Evolutionary conservation across 2,888 invertebrate genomes (phyloP).

Genomic region (Cataglyphis altisquamis): DNA sequence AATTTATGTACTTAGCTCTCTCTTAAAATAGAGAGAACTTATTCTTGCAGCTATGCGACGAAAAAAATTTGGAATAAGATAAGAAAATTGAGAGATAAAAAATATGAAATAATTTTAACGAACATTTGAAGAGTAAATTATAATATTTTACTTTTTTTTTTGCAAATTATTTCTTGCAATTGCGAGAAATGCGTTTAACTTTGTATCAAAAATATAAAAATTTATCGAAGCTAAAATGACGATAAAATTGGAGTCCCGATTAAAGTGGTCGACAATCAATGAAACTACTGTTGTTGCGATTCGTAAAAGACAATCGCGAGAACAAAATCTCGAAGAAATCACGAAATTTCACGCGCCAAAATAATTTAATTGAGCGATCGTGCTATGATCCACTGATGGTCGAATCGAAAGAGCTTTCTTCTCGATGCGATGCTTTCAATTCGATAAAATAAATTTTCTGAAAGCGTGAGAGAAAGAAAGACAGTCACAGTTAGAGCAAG

Average conservation of each 20-base stretch:
- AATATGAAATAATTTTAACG: background rate
- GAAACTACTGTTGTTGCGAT: background rate
- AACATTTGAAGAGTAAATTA: background rate
- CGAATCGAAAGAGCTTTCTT: background rate
- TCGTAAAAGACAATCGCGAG: background rate
- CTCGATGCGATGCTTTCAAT: slow-evolving; percentile 61
- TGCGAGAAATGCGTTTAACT: background rate
- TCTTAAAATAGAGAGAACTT: background rate
- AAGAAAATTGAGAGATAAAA: background rate
- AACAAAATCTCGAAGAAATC: background rate
- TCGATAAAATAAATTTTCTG: slow-evolving; percentile 77
- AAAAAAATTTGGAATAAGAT: background rate
- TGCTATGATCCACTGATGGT: background rate
- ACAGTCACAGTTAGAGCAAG: slow-evolving; percentile 19
- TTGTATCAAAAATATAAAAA: background rate
- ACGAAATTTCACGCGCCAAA: background rate
- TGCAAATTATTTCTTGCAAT: background rate
- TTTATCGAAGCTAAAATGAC: background rate
- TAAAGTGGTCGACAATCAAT: background rate
- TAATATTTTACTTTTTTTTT: background rate
- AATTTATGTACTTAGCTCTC: background rate
- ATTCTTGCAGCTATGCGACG: background rate
- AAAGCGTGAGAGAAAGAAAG: slow-evolving; percentile 11
- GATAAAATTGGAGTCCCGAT: background rate
- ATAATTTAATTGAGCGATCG: background rate